phyloP scores from a whole-genome alignment of 2,797 vertebrate species.

The Notolabrus celidotus region DNA sequence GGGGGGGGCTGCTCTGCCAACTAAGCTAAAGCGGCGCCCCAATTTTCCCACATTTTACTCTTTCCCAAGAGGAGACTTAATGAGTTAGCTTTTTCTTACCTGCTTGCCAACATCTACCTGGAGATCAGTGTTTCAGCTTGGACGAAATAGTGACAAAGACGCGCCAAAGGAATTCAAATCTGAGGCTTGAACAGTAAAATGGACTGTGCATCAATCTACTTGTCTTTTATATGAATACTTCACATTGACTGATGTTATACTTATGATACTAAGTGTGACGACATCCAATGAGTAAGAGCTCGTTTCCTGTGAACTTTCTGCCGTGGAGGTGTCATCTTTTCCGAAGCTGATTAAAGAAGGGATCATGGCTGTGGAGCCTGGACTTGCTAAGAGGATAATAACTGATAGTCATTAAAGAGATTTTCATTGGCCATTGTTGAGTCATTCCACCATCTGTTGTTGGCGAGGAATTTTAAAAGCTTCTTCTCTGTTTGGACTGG shows the following conservation, averaged over 20 bases:
- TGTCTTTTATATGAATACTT: neutral
- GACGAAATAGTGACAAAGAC: neutral
- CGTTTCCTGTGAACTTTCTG: conserved; percentile 1
- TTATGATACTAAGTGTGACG: neutral
- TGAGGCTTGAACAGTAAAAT: neutral
- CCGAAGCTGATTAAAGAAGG: conserved; percentile 20
- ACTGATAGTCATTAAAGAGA: conserved; percentile 38
- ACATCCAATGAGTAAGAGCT: neutral
- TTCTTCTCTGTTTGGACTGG: conserved; percentile 24
- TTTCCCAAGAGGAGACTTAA: neutral
- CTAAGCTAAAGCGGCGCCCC: neutral
- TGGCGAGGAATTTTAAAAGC: conserved; percentile 22
- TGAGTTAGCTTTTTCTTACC: neutral
- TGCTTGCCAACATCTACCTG: neutral
- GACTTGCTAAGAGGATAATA: conserved; percentile 47
- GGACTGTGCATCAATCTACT: neutral
- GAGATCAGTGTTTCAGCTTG: neutral
- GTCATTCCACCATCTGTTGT: conserved; percentile 56
- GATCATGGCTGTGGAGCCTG: conserved; percentile 8
- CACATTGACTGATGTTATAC: neutral
- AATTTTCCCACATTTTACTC: neutral
- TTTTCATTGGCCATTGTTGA: conserved; percentile 50
- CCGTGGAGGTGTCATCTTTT: conserved; percentile 10
- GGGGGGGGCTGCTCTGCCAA: too few relatives aligned
- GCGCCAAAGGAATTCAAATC: too few relatives aligned